phyloP scores from a whole-genome alignment of 2,888 invertebrate species.

The Teleogryllus oceanicus region DNA sequence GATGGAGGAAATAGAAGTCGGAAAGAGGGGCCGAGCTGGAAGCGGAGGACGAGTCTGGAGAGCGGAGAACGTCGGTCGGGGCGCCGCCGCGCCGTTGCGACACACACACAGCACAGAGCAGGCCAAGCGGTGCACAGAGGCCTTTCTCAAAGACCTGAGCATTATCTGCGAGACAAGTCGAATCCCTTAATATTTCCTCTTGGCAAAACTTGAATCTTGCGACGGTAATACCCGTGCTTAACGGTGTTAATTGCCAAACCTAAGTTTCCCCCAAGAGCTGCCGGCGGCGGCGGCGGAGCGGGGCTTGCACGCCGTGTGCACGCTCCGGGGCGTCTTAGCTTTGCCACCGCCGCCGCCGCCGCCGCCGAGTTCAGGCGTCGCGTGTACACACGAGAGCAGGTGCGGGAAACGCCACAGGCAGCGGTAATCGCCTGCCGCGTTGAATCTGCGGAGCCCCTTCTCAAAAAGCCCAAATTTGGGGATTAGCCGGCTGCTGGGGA shows the following conservation, averaged over 20 bases:
- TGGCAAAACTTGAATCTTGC: constrained; percentile 31
- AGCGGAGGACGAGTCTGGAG: neutral
- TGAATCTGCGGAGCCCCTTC: neutral
- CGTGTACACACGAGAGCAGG: constrained; percentile 18
- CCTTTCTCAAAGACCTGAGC: constrained; percentile 25
- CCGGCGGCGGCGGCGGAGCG: constrained; percentile 4
- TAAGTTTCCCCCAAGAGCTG: constrained; percentile 37
- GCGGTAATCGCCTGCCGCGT: neutral
- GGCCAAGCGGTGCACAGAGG: neutral
- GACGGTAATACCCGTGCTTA: constrained; percentile 38
- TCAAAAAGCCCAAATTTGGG: neutral
- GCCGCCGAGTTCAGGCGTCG: neutral
- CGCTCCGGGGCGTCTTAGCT: neutral
- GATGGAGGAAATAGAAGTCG: neutral
- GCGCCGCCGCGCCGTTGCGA: neutral
- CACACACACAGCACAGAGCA: neutral
- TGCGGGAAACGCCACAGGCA: constrained; percentile 1
- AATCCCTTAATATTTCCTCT: constrained; percentile 35
- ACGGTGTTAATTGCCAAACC: constrained; percentile 38
- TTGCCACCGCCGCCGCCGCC: neutral
- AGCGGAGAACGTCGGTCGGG: neutral
- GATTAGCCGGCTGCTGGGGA: neutral
- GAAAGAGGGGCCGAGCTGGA: neutral
- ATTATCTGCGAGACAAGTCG: constrained; percentile 37
- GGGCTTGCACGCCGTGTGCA: neutral